A percentile compares a stretch with the other conserved stretches of the same genome.
Conservation (phyloP, 2,113 vertebrate species). For the Haemorhous mexicanus region DNA sequence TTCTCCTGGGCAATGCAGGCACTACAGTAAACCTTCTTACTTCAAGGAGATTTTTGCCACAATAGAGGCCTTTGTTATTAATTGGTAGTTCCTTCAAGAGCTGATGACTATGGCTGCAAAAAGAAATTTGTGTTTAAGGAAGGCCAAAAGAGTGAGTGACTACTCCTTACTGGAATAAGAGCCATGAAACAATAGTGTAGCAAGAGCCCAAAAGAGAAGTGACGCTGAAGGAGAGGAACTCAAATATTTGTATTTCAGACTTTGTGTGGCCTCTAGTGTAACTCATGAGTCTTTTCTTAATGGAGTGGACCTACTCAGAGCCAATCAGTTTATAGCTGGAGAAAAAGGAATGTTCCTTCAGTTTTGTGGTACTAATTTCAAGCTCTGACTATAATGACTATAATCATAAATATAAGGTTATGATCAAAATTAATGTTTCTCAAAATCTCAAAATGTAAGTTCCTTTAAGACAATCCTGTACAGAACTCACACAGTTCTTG, state of each 20-base stretch:
- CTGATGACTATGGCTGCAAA: background rate
- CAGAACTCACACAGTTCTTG: background rate
- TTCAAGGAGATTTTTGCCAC: background rate
- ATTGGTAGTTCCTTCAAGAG: background rate
- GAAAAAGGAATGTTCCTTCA: background rate
- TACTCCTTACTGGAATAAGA: background rate
- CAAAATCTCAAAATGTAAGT: background rate
- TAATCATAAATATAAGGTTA: background rate
- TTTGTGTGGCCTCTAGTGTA: background rate
- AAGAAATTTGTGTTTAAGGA: background rate
- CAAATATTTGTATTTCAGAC: background rate
- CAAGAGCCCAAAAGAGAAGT: background rate
- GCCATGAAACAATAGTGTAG: background rate
- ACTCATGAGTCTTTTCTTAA: background rate
- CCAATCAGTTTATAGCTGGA: background rate
- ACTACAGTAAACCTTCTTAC: background rate
- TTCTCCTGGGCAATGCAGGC: background rate
- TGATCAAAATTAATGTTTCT: background rate
- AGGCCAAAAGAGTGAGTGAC: background rate
- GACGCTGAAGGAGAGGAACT: background rate
- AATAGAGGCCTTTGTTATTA: background rate
- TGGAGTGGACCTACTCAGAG: background rate
- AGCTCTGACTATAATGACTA: background rate
- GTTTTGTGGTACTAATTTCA: background rate
- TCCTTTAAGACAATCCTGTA: background rate